Evolutionary conservation across 2,113 vertebrate species (phyloP), one percentile per base, ranked within the genome.

Genomic region (Pyrgilauda ruficollis): DNA sequence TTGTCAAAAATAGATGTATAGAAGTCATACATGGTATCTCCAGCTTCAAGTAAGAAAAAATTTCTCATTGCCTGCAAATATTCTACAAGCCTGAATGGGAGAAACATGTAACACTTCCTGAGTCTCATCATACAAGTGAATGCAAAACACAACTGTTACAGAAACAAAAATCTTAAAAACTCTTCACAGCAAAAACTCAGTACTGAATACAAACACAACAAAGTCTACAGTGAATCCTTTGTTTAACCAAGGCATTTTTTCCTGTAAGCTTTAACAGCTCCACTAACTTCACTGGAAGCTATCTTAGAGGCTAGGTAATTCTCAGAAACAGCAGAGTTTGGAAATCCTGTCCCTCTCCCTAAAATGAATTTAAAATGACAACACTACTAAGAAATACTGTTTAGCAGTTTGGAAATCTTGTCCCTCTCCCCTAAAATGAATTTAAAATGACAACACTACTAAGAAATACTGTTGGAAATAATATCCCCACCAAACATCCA

Each of bases 1-100:
- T 99, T 99, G 90, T 99, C 99, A 98, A 99, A 99, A 97, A 99
- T 99, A 50, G 99, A 98, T 0, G 99, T 99, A 96, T 99, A 99
- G 96, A 99, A 99, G 95, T 99, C 99, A 88, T 99, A 99, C 99
- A 99, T 99, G 49, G 99, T 99, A 97, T 99, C 99, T 46, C 99
- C 99, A n/a, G 99, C 99, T 97, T 99, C 99, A 97, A 99, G 98
- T 79, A 99, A 98, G 96, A 99, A 99, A 95, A 99, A 99, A 96
- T 99, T 99, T 85, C 99, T 99, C 99, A 99, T 99, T 37, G 99
- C 99, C 58, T 99, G 99, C 58, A 99, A 98, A 95, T 99, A 99
- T 55, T 99, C 99, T 84, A 99, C 97, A 66, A 99, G 96, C 93
- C 99, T 99, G 90, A 90, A 82, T 1, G 69, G 16, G 94, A 92